A percentile compares a stretch with the other conserved stretches of the same genome.
Conservation (phyloP, 1,140 invertebrate species). For the Atta colombica region DNA sequence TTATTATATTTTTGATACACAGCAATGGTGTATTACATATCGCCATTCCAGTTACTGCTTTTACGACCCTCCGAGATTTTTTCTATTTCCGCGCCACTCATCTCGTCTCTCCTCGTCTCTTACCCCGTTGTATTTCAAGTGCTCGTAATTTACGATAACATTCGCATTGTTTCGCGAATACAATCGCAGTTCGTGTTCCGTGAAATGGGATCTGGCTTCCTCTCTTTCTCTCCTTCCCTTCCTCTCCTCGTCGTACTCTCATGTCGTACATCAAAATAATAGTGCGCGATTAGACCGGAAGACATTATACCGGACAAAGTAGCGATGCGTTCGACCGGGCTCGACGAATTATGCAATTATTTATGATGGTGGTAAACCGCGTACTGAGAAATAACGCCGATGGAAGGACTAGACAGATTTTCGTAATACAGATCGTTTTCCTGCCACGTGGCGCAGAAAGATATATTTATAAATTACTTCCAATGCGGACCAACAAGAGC, state of each 20-base stretch:
- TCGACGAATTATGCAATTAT: conserved; percentile 75
- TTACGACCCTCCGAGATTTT: conserved; percentile 46
- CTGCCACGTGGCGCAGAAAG: conserved; percentile 76
- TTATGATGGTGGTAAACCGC: conserved; percentile 66
- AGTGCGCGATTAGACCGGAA: conserved; percentile 79
- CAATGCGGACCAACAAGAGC: conserved; percentile 72
- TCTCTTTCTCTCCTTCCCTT: conserved; percentile 23
- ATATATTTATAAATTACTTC: conserved; percentile 80
- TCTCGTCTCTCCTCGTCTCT: conserved; percentile 37
- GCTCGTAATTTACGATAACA: conserved; percentile 63
- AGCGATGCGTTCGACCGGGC: conserved; percentile 61
- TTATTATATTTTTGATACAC: conserved; percentile 31
- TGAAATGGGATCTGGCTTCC: conserved; percentile 74
- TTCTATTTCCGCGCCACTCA: conserved; percentile 45
- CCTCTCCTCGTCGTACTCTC: neutral
- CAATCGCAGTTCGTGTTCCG: conserved; percentile 67
- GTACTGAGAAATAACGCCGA: conserved; percentile 68
- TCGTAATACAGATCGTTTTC: conserved; percentile 64
- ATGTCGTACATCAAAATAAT: conserved; percentile 78
- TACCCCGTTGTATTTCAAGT: conserved; percentile 53
- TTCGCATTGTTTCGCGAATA: conserved; percentile 63
- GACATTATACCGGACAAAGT: conserved; percentile 75
- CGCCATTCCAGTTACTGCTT: conserved; percentile 35
- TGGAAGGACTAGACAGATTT: conserved; percentile 41
- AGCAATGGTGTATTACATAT: conserved; percentile 22